Evolutionary conservation across 2,113 vertebrate species (phyloP).

Genomic region (Dromaius novaehollandiae): DNA sequence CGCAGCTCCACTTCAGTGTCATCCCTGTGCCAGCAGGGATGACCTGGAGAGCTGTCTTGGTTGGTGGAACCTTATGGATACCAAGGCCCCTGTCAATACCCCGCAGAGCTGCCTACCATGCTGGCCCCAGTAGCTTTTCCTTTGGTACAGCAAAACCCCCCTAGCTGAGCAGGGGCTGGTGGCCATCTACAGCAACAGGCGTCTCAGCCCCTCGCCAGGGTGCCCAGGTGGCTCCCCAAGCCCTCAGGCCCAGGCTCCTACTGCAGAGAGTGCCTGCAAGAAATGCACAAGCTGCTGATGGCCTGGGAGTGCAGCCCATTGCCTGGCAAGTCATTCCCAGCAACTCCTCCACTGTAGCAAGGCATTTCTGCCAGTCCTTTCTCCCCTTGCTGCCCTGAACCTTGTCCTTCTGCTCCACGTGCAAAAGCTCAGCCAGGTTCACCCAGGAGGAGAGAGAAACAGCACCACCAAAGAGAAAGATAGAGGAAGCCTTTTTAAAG

Average conservation of each 20-base stretch:
- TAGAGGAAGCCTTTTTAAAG: rapidly evolving
- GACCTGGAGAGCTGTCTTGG: not conserved
- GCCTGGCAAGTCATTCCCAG: not conserved
- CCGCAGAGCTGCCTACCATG: not conserved
- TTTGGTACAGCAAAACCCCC: not conserved
- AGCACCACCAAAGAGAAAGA: not conserved
- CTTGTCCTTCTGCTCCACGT: not conserved
- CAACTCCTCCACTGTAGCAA: not conserved
- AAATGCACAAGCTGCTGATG: not conserved
- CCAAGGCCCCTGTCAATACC: rapidly evolving
- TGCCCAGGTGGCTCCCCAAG: not conserved
- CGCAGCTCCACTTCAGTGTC: not conserved
- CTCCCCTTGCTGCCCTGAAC: not conserved
- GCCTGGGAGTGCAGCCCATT: not conserved
- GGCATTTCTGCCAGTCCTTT: not conserved
- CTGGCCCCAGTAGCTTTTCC: not conserved
- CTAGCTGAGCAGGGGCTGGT: not conserved
- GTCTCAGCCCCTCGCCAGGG: not conserved
- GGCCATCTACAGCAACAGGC: rapidly evolving
- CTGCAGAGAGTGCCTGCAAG: not conserved
- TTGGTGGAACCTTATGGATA: not conserved
- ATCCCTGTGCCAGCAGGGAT: not conserved
- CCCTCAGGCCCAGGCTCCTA: not conserved
- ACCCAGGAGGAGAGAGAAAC: not conserved
- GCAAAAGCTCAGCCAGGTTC: not conserved